A percentile compares a stretch with the other conserved stretches of the same genome.
These are phyloP conservation scores for Nycticryphes semicollaris DNA, from an alignment of 2,113 vertebrate species.

Conservation along the genomic window DNA sequence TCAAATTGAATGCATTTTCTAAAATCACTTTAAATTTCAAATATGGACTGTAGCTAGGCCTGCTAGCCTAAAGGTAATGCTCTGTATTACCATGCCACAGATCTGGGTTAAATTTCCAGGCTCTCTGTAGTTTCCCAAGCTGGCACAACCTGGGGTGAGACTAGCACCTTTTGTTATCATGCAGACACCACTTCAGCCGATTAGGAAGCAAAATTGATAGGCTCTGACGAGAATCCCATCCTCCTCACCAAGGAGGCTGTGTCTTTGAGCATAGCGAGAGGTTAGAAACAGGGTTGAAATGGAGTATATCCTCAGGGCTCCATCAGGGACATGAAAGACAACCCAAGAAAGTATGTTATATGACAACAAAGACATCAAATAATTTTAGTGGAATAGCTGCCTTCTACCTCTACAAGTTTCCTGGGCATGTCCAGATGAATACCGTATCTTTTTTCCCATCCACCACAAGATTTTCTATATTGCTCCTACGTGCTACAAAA, in stretches of 20 bases:
- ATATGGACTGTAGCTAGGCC: conserved; percentile 31
- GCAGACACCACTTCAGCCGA: conserved; percentile 54
- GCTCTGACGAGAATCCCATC: conserved; percentile 66
- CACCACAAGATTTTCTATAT: not conserved
- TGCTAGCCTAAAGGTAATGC: conserved; percentile 55
- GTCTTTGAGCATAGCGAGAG: conserved; percentile 59
- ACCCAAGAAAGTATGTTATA: conserved; percentile 57
- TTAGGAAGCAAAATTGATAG: conserved; percentile 51
- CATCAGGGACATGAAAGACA: conserved; percentile 69
- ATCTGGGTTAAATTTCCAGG: conserved; percentile 52
- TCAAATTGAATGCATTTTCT: conserved; percentile 51
- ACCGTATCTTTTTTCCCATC: not conserved
- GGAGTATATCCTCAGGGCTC: conserved; percentile 65
- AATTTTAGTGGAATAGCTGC: conserved; percentile 37
- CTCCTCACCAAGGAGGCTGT: conserved; percentile 46
- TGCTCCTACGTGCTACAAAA: not conserved
- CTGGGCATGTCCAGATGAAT: not conserved
- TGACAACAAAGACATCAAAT: conserved; percentile 70
- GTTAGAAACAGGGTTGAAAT: conserved; percentile 66
- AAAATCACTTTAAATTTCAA: conserved; percentile 62
- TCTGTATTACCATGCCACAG: conserved; percentile 50
- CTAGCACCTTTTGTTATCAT: conserved; percentile 53
- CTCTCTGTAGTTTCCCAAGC: conserved; percentile 11
- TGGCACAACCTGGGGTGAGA: conserved; percentile 61
- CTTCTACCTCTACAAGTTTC: conserved; percentile 43